Percentiles rank a stretch among this genome's conserved stretches.
phyloP scores from a whole-genome alignment of 1,140 invertebrate species.

The Kradibia gibbosae region DNA sequence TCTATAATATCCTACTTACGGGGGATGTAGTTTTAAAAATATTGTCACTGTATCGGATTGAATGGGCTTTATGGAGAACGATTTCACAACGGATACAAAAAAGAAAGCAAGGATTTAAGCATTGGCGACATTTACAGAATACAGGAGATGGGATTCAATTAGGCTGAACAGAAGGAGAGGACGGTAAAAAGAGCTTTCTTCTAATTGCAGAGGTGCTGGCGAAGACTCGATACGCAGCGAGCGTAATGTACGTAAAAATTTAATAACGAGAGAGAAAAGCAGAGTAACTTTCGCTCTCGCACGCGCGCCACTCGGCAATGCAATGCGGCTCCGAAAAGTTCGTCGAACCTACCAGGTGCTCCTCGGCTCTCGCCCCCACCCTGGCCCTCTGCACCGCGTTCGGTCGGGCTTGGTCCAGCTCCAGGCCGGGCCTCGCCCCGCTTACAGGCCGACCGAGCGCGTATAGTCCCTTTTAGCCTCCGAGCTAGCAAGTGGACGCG shows the following conservation, averaged over 20 bases:
- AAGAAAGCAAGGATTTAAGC: neutral
- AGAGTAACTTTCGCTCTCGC: neutral
- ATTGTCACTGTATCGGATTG: neutral
- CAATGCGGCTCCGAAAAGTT: neutral
- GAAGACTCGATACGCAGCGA: neutral
- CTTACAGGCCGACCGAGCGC: too few relatives aligned
- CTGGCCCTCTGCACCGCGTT: too few relatives aligned
- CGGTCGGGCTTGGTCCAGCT: too few relatives aligned
- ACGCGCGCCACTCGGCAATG: neutral
- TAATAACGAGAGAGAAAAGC: neutral
- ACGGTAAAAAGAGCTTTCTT: neutral
- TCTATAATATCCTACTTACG: neutral
- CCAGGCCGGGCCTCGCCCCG: too few relatives aligned
- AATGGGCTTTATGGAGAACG: neutral
- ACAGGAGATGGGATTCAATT: neutral
- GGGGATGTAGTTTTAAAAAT: neutral
- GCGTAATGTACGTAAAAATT: too few relatives aligned
- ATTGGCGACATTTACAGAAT: neutral
- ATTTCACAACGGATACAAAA: neutral
- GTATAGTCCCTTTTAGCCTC: too few relatives aligned
- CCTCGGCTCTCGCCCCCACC: too few relatives aligned
- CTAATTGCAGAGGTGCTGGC: neutral
- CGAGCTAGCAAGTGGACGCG: neutral
- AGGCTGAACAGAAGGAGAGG: neutral
- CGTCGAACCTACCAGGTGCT: neutral